Conservation (phyloP, 2,888 invertebrate species). For the Lepidocyrtoides sp. region DNA sequence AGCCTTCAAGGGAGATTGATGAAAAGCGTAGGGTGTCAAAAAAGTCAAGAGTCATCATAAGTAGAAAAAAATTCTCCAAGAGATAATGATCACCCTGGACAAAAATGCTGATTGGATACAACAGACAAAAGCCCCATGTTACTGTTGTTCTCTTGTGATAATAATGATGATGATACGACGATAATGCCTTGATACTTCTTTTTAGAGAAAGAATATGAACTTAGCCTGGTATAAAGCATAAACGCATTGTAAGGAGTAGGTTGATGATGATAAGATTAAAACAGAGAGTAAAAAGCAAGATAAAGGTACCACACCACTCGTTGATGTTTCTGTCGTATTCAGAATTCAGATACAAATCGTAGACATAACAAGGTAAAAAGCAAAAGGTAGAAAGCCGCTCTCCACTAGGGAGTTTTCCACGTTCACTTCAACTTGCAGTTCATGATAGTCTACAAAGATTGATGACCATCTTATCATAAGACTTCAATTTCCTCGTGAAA, state of each 20-base stretch:
- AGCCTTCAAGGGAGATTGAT: conserved; percentile 73
- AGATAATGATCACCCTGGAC: conserved; percentile 77
- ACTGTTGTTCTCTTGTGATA: conserved; percentile 51
- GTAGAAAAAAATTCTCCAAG: conserved; percentile 39
- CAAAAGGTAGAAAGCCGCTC: conserved; percentile 21
- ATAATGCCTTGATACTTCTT: conserved; percentile 33
- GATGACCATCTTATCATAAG: conserved; percentile 62
- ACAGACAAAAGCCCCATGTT: conserved; percentile 51
- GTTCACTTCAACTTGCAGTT: not conserved
- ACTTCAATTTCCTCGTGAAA: conserved; percentile 57
- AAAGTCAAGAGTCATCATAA: conserved; percentile 77
- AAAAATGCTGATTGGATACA: conserved; percentile 69
- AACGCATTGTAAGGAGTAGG: not conserved
- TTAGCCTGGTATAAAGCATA: not conserved
- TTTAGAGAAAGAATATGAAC: not conserved
- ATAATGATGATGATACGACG: conserved; percentile 51
- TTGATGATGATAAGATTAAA: not conserved
- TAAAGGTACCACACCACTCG: not conserved
- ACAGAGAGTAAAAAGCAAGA: not conserved
- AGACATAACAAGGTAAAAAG: not conserved
- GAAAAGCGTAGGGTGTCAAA: conserved; percentile 78
- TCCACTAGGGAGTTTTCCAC: not conserved
- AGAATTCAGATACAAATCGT: not conserved
- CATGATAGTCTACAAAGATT: conserved; percentile 51
- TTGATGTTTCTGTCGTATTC: not conserved